phyloP scores from a whole-genome alignment of 2,797 vertebrate genomes.

The Iguana delicatissima region DNA sequence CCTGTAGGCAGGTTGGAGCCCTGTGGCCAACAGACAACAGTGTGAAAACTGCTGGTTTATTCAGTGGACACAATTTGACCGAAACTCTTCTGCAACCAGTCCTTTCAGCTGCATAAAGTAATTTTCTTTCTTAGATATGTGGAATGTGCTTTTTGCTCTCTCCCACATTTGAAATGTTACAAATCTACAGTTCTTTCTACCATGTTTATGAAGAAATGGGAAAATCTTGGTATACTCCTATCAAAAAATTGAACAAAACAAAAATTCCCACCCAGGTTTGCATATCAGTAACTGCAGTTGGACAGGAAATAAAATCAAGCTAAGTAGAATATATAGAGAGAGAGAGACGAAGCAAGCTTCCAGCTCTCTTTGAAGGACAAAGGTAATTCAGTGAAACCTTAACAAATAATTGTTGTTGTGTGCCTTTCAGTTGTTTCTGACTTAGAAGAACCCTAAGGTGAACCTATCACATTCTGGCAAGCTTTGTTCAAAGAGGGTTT shows the following conservation, averaged over 20 bases:
- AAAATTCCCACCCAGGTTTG: neutral
- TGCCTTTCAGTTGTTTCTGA: too few relatives aligned
- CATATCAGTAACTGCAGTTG: neutral
- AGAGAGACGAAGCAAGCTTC: too few relatives aligned
- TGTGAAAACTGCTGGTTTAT: neutral
- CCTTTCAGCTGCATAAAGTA: neutral
- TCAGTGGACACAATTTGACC: neutral
- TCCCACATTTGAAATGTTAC: neutral
- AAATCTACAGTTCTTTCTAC: neutral
- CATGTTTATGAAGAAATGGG: neutral
- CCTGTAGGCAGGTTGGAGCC: neutral
- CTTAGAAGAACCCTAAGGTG: too few relatives aligned
- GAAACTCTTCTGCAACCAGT: neutral
- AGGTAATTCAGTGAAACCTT: too few relatives aligned
- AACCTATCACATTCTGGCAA: too few relatives aligned
- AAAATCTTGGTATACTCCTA: neutral
- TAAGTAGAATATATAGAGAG: neutral
- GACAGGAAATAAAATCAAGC: neutral
- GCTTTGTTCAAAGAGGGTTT: too few relatives aligned
- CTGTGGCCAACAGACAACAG: neutral
- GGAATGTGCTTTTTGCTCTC: neutral
- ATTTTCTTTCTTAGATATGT: neutral
- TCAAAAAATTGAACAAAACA: neutral
- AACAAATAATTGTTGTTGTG: too few relatives aligned
- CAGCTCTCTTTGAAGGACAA: too few relatives aligned